Percentiles rank a stretch among this genome's conserved stretches.
phyloP scores from a whole-genome alignment of 2,888 invertebrate species.

The Selenia dentaria region DNA sequence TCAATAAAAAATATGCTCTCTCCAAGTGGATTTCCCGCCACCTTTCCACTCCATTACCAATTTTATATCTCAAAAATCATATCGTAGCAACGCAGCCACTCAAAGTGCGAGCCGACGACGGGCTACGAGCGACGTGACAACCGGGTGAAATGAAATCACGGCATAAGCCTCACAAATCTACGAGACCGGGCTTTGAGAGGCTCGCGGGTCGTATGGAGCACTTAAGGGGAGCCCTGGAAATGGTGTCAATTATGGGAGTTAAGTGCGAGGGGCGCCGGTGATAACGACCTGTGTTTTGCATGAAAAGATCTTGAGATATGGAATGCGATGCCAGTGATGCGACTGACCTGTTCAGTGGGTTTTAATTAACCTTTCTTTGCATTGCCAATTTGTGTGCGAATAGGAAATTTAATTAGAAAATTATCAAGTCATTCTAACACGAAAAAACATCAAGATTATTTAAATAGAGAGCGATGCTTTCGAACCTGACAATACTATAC shows the following conservation, averaged over 20 bases:
- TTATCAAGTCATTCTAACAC: too few species aligned
- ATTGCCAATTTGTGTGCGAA: too few species aligned
- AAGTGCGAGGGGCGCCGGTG: conserved; percentile 61
- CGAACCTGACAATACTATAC: too few species aligned
- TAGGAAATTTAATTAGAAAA: too few species aligned
- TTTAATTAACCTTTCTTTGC: conserved; percentile 1
- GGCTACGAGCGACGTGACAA: conserved; percentile 67
- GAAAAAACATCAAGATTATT: too few species aligned
- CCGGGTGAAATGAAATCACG: conserved; percentile 77
- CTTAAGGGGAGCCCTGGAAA: conserved; percentile 73
- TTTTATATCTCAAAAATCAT: conserved; percentile 79
- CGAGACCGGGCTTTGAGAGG: conserved; percentile 53
- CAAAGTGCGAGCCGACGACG: conserved; percentile 39
- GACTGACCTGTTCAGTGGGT: conserved; percentile 22
- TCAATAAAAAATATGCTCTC: conserved; percentile 50
- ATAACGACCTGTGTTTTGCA: conserved; percentile 43
- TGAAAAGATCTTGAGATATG: conserved; percentile 38
- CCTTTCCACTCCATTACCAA: conserved; percentile 81
- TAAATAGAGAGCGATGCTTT: too few species aligned
- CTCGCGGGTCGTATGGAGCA: conserved; percentile 60
- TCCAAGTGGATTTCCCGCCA: conserved; percentile 50
- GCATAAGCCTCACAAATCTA: conserved; percentile 81
- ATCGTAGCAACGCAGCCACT: conserved; percentile 63
- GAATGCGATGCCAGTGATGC: conserved; percentile 18
- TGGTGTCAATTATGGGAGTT: conserved; percentile 81